Evolutionary conservation across 2,113 vertebrate species (phyloP), one percentile per base, ranked within the genome.

Genomic region (Alosa alosa): DNA sequence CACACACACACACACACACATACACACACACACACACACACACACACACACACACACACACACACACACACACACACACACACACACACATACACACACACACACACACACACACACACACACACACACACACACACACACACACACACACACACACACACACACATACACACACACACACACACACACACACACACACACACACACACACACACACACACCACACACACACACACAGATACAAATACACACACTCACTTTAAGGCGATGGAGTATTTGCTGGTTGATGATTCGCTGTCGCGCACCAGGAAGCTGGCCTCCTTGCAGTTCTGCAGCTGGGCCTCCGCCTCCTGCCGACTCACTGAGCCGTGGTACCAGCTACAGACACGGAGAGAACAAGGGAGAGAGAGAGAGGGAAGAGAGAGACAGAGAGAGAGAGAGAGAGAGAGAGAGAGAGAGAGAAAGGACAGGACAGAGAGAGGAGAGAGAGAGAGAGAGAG

Each of bases 351-450:
- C 0, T 96, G 96, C 1, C 97, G 95, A 0, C 96, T 96, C 91
- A 99, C 97, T 86, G 96, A 92, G 45, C 98, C 98, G 3, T 99
- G 98, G 91, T 96, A 99, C 98, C 98, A 99, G n/a, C 98, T 99
- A 89, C 81, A 83, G 25, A 86, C 83, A 50, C 13, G n/a, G 9
- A 55, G 6, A 84, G 81, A 72, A 46, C 81, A 64, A 45, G 50
- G 46, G 25, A 86, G 85, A 87, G 31, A 90, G 81, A 87, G 78
- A 45, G 84, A 82, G 89, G 82, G 75, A 81, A 9, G 41, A 60
- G 25, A 49, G 31, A 47, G 49, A 1, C 20, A 20, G 25, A 11
- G 75, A 20, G 25, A 9, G 15, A 22, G 15, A 15, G 82, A 39
- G n/a, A 1, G 52, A 83, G 45, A 41, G 44, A 78, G 45, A 83